Evolutionary conservation across 2,797 vertebrate genomes (phyloP).

Genomic region (Thripadectes ignobilis): DNA sequence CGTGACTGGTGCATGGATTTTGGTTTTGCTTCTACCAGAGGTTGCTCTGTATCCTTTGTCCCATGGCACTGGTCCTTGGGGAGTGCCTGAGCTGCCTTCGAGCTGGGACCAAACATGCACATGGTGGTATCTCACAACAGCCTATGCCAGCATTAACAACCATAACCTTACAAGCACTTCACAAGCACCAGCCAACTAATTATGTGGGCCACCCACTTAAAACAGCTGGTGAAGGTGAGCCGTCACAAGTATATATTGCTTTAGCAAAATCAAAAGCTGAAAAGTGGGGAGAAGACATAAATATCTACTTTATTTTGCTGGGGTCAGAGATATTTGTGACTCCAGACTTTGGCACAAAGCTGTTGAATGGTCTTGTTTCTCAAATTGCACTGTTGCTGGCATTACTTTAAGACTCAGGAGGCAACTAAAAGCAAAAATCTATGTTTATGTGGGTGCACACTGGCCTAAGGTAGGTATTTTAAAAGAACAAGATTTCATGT

Average conservation of each 20-base stretch:
- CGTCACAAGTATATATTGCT: not conserved
- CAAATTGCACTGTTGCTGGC: not conserved
- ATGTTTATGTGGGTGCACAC: not conserved
- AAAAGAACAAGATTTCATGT: not conserved
- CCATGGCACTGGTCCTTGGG: fast-evolving
- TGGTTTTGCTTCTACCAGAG: not conserved
- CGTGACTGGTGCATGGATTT: fast-evolving
- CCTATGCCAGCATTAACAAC: not conserved
- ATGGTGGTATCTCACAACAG: not conserved
- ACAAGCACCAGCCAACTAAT: not conserved
- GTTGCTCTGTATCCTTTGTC: not conserved
- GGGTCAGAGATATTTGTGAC: not conserved
- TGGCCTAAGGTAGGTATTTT: not conserved
- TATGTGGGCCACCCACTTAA: not conserved
- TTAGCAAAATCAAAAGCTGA: not conserved
- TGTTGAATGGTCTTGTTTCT: not conserved
- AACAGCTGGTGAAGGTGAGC: not conserved
- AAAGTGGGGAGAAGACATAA: not conserved
- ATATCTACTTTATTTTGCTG: not conserved
- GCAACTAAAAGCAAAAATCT: not conserved
- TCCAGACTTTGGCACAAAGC: not conserved
- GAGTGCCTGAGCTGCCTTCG: not conserved
- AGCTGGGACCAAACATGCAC: not conserved
- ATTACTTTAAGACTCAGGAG: not conserved
- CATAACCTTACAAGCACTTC: not conserved